Conservation (phyloP, 2,113 vertebrate genomes). For the Neopipo cinnamomea region DNA sequence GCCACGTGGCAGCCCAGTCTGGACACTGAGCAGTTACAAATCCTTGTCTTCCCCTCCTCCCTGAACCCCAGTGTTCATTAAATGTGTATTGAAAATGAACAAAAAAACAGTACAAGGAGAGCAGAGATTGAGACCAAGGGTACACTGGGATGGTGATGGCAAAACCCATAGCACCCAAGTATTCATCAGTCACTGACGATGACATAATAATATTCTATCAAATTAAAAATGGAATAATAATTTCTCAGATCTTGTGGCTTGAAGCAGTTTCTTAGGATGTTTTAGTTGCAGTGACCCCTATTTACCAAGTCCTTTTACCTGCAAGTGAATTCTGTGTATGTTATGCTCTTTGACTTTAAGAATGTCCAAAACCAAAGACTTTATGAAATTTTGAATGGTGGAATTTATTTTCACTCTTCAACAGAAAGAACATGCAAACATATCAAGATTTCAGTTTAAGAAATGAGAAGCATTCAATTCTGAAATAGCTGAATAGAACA, state of each 20-base stretch:
- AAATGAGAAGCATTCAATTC: not conserved
- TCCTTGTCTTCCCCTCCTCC: not conserved
- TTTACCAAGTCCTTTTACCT: not conserved
- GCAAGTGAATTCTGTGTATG: not conserved
- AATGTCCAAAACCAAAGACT: not conserved
- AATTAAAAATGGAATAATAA: not conserved
- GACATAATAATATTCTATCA: not conserved
- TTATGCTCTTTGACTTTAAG: not conserved
- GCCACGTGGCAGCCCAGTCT: not conserved
- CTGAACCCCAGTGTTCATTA: not conserved
- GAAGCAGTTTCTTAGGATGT: not conserved
- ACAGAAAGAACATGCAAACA: not conserved
- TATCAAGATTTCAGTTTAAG: not conserved
- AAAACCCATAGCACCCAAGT: not conserved
- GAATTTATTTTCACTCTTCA: not conserved
- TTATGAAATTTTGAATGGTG: not conserved
- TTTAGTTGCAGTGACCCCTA: not conserved
- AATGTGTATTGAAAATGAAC: not conserved
- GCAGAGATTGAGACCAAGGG: not conserved
- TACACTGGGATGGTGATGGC: not conserved
- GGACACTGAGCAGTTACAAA: not conserved
- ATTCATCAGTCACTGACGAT: not conserved
- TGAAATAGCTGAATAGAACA: not conserved
- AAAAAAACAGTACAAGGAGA: not conserved
- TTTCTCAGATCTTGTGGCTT: not conserved